Percentiles rank a stretch among this genome's conserved stretches.
These are phyloP conservation scores for Macrotis lagotis DNA, from an alignment of 2,113 vertebrate genomes.

Conservation along the genomic window DNA sequence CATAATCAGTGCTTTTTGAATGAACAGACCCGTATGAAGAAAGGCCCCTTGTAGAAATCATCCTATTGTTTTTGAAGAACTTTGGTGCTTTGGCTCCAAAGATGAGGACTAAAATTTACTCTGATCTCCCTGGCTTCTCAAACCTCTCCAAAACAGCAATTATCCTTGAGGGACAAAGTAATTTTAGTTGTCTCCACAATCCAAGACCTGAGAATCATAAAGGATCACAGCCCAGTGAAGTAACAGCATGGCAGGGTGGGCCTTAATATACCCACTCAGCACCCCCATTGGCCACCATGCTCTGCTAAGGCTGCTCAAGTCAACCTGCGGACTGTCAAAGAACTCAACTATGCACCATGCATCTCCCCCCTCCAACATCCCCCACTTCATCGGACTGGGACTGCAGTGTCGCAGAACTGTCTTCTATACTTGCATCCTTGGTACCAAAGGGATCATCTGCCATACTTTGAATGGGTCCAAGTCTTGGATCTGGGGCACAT, in stretches of 20 bases:
- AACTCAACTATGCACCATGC: not conserved
- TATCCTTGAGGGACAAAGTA: not conserved
- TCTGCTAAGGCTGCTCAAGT: no score
- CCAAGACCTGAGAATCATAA: not conserved
- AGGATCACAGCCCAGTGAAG: not conserved
- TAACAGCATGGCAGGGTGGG: no score
- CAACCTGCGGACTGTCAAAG: not conserved
- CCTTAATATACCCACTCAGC: no score
- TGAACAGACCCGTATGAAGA: no score
- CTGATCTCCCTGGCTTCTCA: no score
- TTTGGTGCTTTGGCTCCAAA: no score
- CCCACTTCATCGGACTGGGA: no score
- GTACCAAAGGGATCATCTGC: no score
- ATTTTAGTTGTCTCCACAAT: not conserved
- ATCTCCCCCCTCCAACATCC: not conserved
- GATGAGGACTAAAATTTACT: no score
- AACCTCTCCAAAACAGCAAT: not conserved
- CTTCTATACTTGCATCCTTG: not conserved
- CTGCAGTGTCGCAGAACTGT: not conserved
- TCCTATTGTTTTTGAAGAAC: no score
- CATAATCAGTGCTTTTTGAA: no score
- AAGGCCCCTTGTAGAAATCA: no score
- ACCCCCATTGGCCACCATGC: not conserved
- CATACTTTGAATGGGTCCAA: not conserved
- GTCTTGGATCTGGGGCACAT: not conserved